A percentile compares a stretch with the other conserved stretches of the same genome.
Evolutionary conservation across 2,888 invertebrate genomes (phyloP).

Genomic region (Eutolmus rufibarbis): DNA sequence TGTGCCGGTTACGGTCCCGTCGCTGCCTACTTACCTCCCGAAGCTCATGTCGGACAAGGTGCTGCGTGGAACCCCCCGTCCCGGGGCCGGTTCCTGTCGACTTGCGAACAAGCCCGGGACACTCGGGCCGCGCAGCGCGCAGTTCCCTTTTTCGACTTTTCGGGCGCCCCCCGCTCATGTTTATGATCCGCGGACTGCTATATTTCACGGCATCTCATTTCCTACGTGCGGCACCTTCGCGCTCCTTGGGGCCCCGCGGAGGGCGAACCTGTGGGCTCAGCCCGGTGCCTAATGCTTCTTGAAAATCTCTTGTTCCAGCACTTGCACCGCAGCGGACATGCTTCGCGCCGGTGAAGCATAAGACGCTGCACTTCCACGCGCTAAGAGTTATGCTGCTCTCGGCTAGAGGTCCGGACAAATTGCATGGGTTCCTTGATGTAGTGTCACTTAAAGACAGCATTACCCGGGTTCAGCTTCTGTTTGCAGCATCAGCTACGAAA

Average conservation of each 20-base stretch:
- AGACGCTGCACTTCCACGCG: not conserved
- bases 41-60: conserved; percentile 43
- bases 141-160: not conserved
- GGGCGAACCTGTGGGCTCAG: conserved; percentile 13
- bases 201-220: conserved; percentile 31
- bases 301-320: conserved; percentile 25
- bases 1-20: conserved; percentile 13
- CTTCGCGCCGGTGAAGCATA: not conserved
- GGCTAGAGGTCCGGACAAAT: conserved; percentile 34
- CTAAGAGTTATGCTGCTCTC: not conserved
- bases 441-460: conserved; percentile 27
- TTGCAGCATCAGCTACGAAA: conserved; percentile 2
- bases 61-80: conserved; percentile 28
- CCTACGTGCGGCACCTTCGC: not conserved
- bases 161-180: conserved; percentile 33
- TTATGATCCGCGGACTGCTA: conserved; percentile 18
- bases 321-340: not conserved
- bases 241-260: not conserved
- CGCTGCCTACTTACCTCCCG: conserved; percentile 14
- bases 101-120: conserved; percentile 34
- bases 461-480: conserved; percentile 14
- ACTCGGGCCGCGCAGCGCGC: not conserved
- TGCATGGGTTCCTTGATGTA: conserved; percentile 29
- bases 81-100: conserved; percentile 24
- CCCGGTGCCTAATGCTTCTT: not conserved